These are phyloP conservation scores for Tympanuchus pallidicinctus DNA, from an alignment of 2,113 vertebrate genomes.

Conservation along the genomic window DNA sequence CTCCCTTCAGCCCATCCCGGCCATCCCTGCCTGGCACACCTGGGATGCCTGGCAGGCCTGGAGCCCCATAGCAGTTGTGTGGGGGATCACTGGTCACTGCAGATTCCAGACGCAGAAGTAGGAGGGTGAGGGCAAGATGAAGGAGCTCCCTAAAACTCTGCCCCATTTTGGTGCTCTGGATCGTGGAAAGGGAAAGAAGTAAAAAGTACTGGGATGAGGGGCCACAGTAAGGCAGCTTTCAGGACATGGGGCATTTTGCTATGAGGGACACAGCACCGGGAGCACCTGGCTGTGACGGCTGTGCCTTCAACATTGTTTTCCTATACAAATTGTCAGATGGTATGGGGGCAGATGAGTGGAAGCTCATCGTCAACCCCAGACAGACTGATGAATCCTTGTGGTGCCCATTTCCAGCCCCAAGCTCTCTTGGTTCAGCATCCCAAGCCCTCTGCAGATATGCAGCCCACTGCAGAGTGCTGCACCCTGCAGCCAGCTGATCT, in stretches of 20 bases:
- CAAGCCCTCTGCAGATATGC: background rate
- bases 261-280: background rate
- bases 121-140: background rate
- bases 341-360: background rate
- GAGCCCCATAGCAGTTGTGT: constrained; percentile 68
- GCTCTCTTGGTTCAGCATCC: background rate
- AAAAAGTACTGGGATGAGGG: background rate
- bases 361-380: background rate
- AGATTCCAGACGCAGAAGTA: constrained; percentile 28
- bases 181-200: background rate
- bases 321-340: background rate
- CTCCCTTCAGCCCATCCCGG: constrained; percentile 80
- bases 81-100: background rate
- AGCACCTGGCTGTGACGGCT: background rate
- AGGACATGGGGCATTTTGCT: background rate
- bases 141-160: background rate
- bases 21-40: constrained; percentile 89
- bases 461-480: accelerated
- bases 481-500: accelerated
- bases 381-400: background rate
- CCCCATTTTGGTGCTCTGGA: constrained; percentile 32
- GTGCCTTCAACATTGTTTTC: background rate
- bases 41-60: constrained; percentile 85
- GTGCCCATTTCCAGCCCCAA: background rate
- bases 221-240: background rate